phyloP scores from a whole-genome alignment of 2,113 vertebrate genomes.

The Gymnarchus niloticus region DNA sequence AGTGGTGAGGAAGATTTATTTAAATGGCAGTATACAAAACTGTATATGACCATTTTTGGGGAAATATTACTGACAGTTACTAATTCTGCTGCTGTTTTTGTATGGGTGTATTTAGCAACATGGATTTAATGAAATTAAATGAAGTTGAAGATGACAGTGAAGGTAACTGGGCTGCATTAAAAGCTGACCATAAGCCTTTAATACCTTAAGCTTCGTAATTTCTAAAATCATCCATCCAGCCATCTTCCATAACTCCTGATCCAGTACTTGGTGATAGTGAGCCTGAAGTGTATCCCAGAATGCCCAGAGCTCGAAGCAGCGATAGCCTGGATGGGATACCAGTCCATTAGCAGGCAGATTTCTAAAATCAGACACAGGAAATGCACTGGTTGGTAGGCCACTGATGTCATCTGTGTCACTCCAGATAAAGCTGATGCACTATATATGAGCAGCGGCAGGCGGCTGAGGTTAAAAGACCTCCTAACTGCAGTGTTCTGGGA shows the following conservation, averaged over 20 bases:
- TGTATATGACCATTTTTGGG: background rate
- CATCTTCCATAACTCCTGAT: background rate
- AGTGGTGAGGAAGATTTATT: background rate
- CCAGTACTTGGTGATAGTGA: background rate
- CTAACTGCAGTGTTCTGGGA: background rate
- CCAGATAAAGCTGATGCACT: background rate
- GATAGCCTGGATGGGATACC: background rate
- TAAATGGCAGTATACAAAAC: background rate
- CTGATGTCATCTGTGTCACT: background rate
- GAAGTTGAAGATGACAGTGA: background rate
- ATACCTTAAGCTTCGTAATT: background rate
- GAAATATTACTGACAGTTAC: background rate
- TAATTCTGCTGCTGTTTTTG: background rate
- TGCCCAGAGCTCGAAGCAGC: background rate
- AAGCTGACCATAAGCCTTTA: background rate
- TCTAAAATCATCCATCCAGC: background rate
- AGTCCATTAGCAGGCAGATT: background rate
- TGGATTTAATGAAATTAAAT: no score
- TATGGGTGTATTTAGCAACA: no score
- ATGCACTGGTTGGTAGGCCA: background rate
- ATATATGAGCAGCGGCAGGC: background rate
- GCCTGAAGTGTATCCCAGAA: background rate
- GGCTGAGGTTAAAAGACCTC: background rate
- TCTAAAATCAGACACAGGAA: background rate
- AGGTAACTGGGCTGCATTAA: background rate